phyloP scores from a whole-genome alignment of 2,797 vertebrate genomes.

The Acropternis orthonyx region DNA sequence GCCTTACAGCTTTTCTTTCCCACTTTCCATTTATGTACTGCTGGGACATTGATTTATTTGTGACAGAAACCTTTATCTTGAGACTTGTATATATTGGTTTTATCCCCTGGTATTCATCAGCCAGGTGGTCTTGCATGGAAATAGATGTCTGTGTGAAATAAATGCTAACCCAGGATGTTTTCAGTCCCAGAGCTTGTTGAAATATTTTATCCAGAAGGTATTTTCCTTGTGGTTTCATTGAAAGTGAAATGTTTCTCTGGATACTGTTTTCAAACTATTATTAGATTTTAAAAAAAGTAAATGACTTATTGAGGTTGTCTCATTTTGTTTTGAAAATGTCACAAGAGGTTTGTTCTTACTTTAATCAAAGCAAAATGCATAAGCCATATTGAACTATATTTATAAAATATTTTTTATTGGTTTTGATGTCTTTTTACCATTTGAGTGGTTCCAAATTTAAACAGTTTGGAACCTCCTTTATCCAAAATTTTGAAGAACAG shows the following conservation, averaged over 20 bases:
- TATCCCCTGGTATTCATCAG: neutral
- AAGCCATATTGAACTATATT: neutral
- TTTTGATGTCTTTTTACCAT: neutral
- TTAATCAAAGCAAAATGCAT: constrained; percentile 47
- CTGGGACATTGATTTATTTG: neutral
- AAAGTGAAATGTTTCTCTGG: constrained; percentile 8
- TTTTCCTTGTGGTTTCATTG: neutral
- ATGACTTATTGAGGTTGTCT: constrained; percentile 54
- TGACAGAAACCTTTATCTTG: neutral
- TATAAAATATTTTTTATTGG: neutral
- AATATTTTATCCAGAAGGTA: neutral
- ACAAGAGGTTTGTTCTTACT: constrained; percentile 1
- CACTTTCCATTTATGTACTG: neutral
- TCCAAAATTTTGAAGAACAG: neutral
- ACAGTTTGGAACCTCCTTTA: neutral
- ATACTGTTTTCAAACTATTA: constrained; percentile 13
- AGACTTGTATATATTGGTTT: neutral
- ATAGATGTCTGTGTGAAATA: neutral
- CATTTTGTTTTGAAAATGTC: constrained; percentile 48
- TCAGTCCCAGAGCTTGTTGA: neutral
- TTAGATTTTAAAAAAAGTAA: neutral
- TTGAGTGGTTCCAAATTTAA: neutral
- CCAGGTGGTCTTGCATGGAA: neutral
- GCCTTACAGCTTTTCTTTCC: neutral
- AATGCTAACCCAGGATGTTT: neutral